phyloP scores from a whole-genome alignment of 2,888 invertebrate species.

The Nebria salina region DNA sequence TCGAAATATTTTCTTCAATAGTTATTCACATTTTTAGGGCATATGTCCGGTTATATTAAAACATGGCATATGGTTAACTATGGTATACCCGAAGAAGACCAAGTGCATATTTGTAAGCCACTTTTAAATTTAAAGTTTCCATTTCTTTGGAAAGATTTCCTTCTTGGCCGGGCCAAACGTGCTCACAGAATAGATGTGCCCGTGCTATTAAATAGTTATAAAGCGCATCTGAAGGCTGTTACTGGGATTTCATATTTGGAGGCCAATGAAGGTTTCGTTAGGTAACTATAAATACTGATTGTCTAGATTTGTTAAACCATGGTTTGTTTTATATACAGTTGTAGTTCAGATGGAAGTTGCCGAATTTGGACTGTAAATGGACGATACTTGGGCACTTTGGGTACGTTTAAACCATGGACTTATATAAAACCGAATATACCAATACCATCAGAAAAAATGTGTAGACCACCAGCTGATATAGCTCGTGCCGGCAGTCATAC shows the following conservation, averaged over 20 bases:
- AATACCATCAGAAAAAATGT: slow-evolving; percentile 58
- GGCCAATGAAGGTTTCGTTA: slow-evolving; percentile 72
- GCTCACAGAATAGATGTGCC: slow-evolving; percentile 67
- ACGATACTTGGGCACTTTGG: slow-evolving; percentile 75
- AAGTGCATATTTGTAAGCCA: slow-evolving; percentile 70
- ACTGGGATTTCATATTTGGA: slow-evolving; percentile 75
- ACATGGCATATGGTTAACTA: slow-evolving; percentile 80
- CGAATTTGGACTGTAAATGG: slow-evolving; percentile 81
- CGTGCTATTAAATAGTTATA: slow-evolving; percentile 74
- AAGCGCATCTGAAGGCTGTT: slow-evolving; percentile 76
- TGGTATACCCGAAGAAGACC: slow-evolving; percentile 63
- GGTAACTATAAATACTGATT: slow-evolving; percentile 60
- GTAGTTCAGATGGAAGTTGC: slow-evolving; percentile 68
- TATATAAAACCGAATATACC: slow-evolving; percentile 56
- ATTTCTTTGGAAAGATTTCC: slow-evolving; percentile 74
- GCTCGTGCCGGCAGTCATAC: slow-evolving; percentile 78
- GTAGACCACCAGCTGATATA: slow-evolving; percentile 79
- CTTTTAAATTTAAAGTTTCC: slow-evolving; percentile 74
- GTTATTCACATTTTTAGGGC: slow-evolving; percentile 56
- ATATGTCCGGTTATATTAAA: slow-evolving; percentile 80
- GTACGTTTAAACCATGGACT: slow-evolving; percentile 74
- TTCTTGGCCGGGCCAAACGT: slow-evolving; percentile 76
- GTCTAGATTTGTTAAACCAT: not conserved
- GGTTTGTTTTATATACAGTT: slow-evolving; percentile 50
- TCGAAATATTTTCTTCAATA: not conserved